Base-by-base conservation (phyloP, 2,113 vertebrate species). In the Corvus cornix region DNA sequence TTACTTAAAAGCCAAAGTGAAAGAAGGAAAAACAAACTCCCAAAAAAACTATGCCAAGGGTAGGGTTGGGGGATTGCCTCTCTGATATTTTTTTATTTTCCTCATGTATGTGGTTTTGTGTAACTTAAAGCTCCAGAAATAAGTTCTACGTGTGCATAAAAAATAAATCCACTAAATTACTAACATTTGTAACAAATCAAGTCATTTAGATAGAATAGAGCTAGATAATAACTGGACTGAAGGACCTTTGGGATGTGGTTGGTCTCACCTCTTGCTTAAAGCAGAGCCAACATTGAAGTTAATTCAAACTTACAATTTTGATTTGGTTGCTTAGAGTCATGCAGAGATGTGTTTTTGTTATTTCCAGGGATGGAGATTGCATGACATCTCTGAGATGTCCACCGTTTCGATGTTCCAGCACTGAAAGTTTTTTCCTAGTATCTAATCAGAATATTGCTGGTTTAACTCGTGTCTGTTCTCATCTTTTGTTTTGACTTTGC, bases 31-130 rank as follows among this genome's bases (percentile, higher is more conserved):
- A 44, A 7, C 4, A 35, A 23, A 39, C 2, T 72, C 9, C 19
- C 11, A 6, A 5, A 33, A 44, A 33, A 35, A 30, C 39, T 43
- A 0, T 37, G 6, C 28, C 30, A 30, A 4, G 9, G 4, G 3
- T 12, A 39, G 18, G 7, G 43, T 55, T 73, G 41, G 13, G 28
- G 21, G 53, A 59, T 59, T 48, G 3, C 5, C 46, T 60, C 52
- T 62, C 43, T 39, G 20, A 51, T 30, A 31, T 22, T 35, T 75
- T 39, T 85, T 16, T 49, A 49, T 49, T 69, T 41, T 60, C 10
- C 18, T 88, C 44, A 23, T 15, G 2, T 30, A 11, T 63, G 6
- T 33, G 22, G 2, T 46, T 84, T 72, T 66, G 4, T 16, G 7
- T 43, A 70, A 46, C 30, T 33, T 15, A 74, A 30, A 70, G 7